Conservation (phyloP, 2,797 vertebrate genomes). For the Stomatorhinus walkeri region DNA sequence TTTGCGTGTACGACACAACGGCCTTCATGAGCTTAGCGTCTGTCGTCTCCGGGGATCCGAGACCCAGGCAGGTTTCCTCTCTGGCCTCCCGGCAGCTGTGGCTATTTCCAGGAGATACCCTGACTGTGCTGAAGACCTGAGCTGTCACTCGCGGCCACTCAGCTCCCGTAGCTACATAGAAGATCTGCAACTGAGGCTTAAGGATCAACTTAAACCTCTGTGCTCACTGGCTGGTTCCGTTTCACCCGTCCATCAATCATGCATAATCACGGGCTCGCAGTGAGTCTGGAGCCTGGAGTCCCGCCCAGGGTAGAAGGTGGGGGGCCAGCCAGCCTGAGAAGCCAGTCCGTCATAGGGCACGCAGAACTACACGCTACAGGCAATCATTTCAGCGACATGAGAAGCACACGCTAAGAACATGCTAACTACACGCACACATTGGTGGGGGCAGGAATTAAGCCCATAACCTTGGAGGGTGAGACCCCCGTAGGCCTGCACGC, state of each 20-base stretch:
- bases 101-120: neutral
- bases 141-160: neutral
- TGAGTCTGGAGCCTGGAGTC: neutral
- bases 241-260: neutral
- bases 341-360: neutral
- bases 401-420: neutral
- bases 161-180: neutral
- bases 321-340: neutral
- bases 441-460: neutral
- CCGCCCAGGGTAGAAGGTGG: neutral
- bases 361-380: neutral
- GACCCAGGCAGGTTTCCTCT: neutral
- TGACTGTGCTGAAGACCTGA: neutral
- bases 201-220: constrained; percentile 5
- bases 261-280: neutral
- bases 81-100: neutral
- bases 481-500: neutral
- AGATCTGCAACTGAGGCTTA: neutral
- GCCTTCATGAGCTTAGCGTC: neutral
- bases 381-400: neutral
- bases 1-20: neutral
- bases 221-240: neutral
- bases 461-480: neutral
- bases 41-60: neutral
- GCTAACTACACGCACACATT: neutral